Conservation (phyloP, 2,113 vertebrate genomes). For the Telmatochromis sp. region DNA sequence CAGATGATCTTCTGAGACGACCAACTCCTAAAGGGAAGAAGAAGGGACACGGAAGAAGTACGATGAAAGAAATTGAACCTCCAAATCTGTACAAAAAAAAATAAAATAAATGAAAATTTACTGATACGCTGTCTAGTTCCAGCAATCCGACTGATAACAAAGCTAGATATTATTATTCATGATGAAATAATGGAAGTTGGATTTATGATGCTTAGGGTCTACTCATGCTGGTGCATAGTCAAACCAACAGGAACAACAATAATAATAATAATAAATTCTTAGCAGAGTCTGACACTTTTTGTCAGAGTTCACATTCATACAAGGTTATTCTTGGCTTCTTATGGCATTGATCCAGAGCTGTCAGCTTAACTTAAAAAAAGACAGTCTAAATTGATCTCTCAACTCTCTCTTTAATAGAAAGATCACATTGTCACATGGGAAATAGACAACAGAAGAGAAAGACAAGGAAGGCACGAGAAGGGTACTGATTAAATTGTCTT, state of each 20-base stretch:
- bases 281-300: constrained; percentile 3
- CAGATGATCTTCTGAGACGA: not conserved
- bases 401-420: constrained; percentile 73
- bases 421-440: constrained; percentile 66
- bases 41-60: not conserved
- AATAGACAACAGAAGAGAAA: constrained; percentile 34
- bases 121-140: not conserved
- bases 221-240: not conserved
- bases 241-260: not conserved
- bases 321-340: constrained; percentile 52
- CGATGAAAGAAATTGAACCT: not conserved
- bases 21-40: not conserved
- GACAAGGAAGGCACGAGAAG: constrained; percentile 4
- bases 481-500: constrained; percentile 78
- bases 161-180: not conserved
- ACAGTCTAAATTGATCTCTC: constrained; percentile 67
- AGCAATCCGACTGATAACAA: not conserved
- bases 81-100: not conserved
- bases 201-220: not conserved
- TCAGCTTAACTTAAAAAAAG: constrained; percentile 55
- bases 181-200: not conserved
- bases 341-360: constrained; percentile 56
- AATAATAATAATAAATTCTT: not conserved
- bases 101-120: not conserved
- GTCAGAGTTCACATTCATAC: constrained; percentile 43